A percentile compares a stretch with the other conserved stretches of the same genome.
Evolutionary conservation across 2,797 vertebrate genomes (phyloP).

Genomic region (Leptodactylus fallax): DNA sequence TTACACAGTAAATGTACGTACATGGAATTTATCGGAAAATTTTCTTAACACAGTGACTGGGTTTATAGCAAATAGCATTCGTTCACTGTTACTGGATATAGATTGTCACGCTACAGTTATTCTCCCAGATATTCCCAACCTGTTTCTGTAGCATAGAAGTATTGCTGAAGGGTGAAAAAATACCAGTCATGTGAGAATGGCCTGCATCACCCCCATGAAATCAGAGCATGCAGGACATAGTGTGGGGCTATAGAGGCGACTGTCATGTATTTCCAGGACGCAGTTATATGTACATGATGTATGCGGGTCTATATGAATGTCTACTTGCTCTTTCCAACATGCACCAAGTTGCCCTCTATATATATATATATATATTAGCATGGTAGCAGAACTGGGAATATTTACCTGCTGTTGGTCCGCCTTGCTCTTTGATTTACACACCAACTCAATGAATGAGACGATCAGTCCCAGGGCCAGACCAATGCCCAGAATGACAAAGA

Average conservation of each 20-base stretch:
- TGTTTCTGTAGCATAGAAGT: neutral
- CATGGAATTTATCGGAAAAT: too few species aligned
- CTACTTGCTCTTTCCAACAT: neutral
- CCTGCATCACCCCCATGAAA: too few species aligned
- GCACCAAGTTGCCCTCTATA: neutral
- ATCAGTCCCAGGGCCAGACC: constrained; percentile 80
- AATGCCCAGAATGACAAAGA: constrained; percentile 84
- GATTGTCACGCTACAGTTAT: neutral
- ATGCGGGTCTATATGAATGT: neutral
- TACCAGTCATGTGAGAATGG: neutral
- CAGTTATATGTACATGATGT: too few species aligned
- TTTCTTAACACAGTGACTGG: too few species aligned
- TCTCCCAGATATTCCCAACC: neutral
- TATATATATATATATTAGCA: too few species aligned
- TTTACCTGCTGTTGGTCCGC: constrained; percentile 81
- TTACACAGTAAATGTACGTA: too few species aligned
- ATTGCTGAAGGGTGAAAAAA: neutral
- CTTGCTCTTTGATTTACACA: constrained; percentile 76
- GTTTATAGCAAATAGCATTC: too few species aligned
- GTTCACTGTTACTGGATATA: too few species aligned
- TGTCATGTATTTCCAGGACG: too few species aligned
- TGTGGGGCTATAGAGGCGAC: neutral
- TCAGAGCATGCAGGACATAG: neutral
- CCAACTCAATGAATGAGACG: constrained; percentile 81
- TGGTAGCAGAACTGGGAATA: neutral